Evolutionary conservation across 2,113 vertebrate genomes (phyloP), one percentile per base, ranked within the genome.

Genomic region (Xenus cinereus): DNA sequence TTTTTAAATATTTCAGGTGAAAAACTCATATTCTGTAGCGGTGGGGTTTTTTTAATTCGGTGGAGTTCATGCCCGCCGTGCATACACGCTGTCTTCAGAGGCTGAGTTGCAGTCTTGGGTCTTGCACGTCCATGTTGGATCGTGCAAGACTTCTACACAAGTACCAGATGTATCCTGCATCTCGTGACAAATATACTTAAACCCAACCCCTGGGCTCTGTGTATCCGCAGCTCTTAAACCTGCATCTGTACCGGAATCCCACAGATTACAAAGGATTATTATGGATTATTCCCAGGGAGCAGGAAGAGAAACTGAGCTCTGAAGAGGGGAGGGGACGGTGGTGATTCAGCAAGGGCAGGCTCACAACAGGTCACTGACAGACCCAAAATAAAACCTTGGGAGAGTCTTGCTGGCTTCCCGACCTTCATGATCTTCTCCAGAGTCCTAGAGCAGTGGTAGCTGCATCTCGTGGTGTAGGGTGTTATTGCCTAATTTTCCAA

Each of bases 201-300:
- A 60, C 45, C 23, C 46, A 50, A 62, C 64, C 45, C 26, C 46
- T 51, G 37, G 30, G 22, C 33, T 77, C 39, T 7, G 9, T 27
- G 30, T 80, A 19, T 59, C 74, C 81, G 46, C 91, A 64, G 91
- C 64, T 81, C 51, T 76, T 91, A 84, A 88, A 79, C 35, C 79
- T 93, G 74, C 33, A 12, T 67, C 87, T 78, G 17, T 46, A 39
- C 69, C 1, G 6, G 56, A 19, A 43, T 85, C 56, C 39, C 33
- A 32, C 53, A 63, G 79, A 78, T 90, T 89, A 81, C 39, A 56
- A 72, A 84, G 73, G 53, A 82, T 91, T 96, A 81, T 92, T 93
- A 77, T 4, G 91, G 86, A 84, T 97, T 93, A 89, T 86, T 91
- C 51, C 64, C 83, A 75, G 54, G 57, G 71, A 91, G 81, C 45